Conservation (phyloP, 2,888 invertebrate species). For the Sphaerophoria rueppellii region DNA sequence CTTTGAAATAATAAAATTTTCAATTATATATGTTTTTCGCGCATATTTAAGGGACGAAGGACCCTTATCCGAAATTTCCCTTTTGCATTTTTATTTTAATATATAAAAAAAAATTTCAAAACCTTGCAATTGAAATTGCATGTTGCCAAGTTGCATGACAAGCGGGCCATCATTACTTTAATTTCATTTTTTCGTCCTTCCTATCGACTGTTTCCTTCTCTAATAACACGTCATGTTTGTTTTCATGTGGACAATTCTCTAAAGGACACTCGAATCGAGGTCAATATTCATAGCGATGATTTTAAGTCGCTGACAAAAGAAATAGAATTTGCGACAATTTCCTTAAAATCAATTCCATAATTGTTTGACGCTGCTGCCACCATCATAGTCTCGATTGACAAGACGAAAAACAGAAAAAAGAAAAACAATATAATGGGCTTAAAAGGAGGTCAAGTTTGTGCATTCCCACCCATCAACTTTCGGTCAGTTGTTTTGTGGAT, state of each 20-base stretch:
- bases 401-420: not conserved
- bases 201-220: conserved; percentile 33
- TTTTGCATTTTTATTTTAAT: not conserved
- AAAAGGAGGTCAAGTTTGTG: conserved; percentile 71
- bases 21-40: not conserved
- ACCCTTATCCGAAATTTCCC: not conserved
- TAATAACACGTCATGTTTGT: conserved; percentile 55
- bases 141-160: conserved; percentile 61
- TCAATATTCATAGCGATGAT: conserved; percentile 16
- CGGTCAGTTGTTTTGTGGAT: conserved; percentile 5
- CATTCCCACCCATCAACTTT: not conserved
- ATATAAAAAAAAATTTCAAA: not conserved
- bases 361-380: not conserved
- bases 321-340: conserved; percentile 33
- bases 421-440: conserved; percentile 28
- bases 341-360: not conserved
- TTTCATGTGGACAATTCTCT: conserved; percentile 45
- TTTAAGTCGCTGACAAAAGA: not conserved
- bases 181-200: conserved; percentile 46
- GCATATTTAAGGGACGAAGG: not conserved
- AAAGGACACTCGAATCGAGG: conserved; percentile 42
- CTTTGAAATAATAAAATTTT: not conserved
- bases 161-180: conserved; percentile 37
- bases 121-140: conserved; percentile 53
- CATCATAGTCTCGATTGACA: not conserved